Percentiles rank a stretch among this genome's conserved stretches.
Conservation (phyloP, 2,113 vertebrate species). For the Antigone vipio region DNA sequence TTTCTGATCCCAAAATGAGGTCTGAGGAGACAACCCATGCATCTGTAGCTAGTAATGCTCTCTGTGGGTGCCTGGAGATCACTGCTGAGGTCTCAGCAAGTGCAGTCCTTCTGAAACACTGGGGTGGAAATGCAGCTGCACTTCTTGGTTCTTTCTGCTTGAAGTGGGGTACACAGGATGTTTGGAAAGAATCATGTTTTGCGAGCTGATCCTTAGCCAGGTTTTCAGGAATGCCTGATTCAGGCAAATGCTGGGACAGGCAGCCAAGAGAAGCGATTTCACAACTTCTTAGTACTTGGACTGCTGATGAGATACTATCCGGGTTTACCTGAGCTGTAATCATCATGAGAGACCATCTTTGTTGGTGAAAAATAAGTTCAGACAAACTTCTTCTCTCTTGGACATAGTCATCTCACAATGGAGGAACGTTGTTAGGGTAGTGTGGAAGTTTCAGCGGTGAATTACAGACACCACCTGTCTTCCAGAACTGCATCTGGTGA, state of each 20-base stretch:
- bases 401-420: rapidly evolving
- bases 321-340: not conserved
- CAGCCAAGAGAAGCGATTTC: not conserved
- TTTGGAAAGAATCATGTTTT: not conserved
- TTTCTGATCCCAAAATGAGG: not conserved
- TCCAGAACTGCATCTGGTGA: not conserved
- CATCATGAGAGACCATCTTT: not conserved
- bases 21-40: not conserved
- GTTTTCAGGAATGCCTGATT: not conserved
- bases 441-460: not conserved
- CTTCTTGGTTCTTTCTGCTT: not conserved
- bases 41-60: not conserved
- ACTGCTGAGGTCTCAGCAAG: not conserved
- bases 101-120: not conserved
- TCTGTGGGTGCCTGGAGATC: not conserved
- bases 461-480: not conserved
- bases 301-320: not conserved
- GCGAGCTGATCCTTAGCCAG: not conserved
- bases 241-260: not conserved
- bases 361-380: not conserved
- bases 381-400: not conserved
- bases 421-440: not conserved
- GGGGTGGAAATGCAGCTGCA: not conserved
- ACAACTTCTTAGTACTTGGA: not conserved
- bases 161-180: not conserved